Percentiles rank a stretch among this genome's conserved stretches.
Conservation (phyloP, 2,797 vertebrate genomes). For the Pipistrellus nathusii region DNA sequence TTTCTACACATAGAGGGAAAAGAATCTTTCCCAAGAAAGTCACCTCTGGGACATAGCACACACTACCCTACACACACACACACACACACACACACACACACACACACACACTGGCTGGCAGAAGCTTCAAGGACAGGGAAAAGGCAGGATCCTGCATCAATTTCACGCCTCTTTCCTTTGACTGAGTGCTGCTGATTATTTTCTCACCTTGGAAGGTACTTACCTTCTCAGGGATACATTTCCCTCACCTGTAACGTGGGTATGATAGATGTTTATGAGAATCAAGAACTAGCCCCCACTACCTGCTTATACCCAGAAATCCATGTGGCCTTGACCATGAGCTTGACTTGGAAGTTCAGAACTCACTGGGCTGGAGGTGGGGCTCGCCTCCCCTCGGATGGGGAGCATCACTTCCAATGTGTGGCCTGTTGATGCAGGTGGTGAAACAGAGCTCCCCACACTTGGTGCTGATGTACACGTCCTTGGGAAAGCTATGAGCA, state of each 20-base stretch:
- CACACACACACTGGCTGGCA: neutral
- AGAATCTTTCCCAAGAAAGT: neutral
- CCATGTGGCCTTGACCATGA: neutral
- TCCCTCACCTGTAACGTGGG: neutral
- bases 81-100: neutral
- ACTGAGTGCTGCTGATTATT: neutral
- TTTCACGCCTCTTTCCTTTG: constrained; percentile 14
- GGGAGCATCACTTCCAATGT: neutral
- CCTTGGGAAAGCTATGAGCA: constrained; percentile 11
- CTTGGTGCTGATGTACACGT: constrained; percentile 56
- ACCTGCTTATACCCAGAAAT: constrained; percentile 1
- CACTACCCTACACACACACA: too few relatives aligned
- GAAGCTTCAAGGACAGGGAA: neutral
- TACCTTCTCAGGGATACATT: constrained; percentile 54
- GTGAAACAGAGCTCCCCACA: neutral
- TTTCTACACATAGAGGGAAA: neutral
- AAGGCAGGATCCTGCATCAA: neutral
- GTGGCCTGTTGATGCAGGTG: neutral
- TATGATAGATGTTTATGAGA: neutral
- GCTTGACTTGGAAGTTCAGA: neutral
- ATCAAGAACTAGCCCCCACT: constrained; percentile 18
- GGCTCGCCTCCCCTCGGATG: neutral
- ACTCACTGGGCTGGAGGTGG: neutral
- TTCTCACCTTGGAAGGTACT: constrained; percentile 2
- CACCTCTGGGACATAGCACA: neutral